Evolutionary conservation across 2,888 invertebrate species (phyloP), one percentile per base, ranked within the genome.

Genomic region (Stenurella melanura): DNA sequence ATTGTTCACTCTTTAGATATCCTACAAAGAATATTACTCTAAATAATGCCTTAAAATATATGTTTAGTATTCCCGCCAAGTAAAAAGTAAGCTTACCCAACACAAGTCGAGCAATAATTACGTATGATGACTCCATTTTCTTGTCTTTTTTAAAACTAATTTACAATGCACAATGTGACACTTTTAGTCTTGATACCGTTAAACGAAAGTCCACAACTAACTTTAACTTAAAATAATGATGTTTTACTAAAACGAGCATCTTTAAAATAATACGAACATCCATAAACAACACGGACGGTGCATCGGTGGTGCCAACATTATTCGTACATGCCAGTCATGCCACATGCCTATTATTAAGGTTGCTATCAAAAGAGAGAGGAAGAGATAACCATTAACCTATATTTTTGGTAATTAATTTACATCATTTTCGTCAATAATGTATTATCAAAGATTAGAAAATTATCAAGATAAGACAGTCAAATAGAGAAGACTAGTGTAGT

Each of bases 1-100:
- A 88, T 66, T 87, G 85, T 76, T 87, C 84, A 12, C 83, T 81
- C 81, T 87, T 88, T 50, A 90, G 82, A 82, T 90, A 90, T 50
- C 89, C 90, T 90, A 79, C 21, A 86, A 85, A 67, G 78, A 73
- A 70, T 70, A 61, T 56, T 15, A 7, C n/a, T n/a, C 5, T n/a
- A n/a, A 50, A n/a, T 50, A 50, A 50, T 3, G 6, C n/a, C 50
- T 5, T 50, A 50, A 50, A 50, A 42, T 5, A 50, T 50, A 50
- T 50, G n/a, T 50, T 50, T n/a, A 70, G 34, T 66, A 17, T 75
- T 81, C 78, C 77, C 78, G 80, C 77, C 78, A 78, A 78, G n/a
- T 15, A 15, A 15, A n/a, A 42, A 72, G 64, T 12, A 38, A 26
- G 15, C 74, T 50, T 74, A 81, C 81, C 81, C 57, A 81, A 60